Conservation (phyloP, 2,113 vertebrate genomes). For the Loxodonta africana region DNA sequence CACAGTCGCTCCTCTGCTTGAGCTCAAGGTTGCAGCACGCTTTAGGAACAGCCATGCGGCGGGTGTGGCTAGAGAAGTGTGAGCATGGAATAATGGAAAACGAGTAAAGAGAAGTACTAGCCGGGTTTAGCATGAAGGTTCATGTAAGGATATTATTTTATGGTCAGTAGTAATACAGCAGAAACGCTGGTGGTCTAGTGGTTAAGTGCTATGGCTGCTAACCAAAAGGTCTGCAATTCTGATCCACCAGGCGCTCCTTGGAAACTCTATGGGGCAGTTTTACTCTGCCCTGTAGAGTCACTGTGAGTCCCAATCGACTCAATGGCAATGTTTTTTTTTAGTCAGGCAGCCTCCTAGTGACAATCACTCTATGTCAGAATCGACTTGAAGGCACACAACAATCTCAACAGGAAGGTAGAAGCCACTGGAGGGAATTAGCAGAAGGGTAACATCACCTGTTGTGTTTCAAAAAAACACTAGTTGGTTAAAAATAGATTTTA, state of each 20-base stretch:
- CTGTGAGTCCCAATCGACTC: too few species aligned
- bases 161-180: background rate
- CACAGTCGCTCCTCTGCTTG: too few species aligned
- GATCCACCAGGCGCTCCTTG: too few species aligned
- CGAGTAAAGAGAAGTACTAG: background rate
- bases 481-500: background rate
- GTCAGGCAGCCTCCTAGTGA: too few species aligned
- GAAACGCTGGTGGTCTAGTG: too few species aligned
- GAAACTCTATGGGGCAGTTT: too few species aligned
- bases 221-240: too few species aligned
- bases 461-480: background rate
- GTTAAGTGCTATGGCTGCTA: too few species aligned
- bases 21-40: background rate
- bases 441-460: background rate
- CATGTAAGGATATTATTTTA: background rate
- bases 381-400: background rate
- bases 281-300: too few species aligned
- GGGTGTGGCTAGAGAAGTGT: background rate
- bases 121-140: background rate
- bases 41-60: background rate
- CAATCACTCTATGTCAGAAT: too few species aligned
- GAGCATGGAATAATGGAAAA: background rate
- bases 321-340: too few species aligned
- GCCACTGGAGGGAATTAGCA: background rate
- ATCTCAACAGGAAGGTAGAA: background rate